phyloP scores from a whole-genome alignment of 2,888 invertebrate genomes.

The Cerastoderma edule region DNA sequence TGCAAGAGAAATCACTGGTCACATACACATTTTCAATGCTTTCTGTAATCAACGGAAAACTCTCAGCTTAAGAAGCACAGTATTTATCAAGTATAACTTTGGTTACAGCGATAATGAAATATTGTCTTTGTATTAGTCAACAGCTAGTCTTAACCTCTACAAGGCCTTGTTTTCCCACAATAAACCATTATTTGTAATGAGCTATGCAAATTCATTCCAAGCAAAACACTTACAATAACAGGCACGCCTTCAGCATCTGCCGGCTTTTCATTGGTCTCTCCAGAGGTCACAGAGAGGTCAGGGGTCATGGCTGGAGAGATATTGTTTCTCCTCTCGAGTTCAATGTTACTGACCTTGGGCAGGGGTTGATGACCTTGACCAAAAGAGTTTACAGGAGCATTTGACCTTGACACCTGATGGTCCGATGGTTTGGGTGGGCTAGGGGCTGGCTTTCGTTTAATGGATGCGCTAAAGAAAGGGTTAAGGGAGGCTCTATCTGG shows the following conservation, averaged over 20 bases:
- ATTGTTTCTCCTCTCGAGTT: background rate
- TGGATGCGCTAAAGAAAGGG: constrained; percentile 53
- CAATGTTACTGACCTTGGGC: constrained; percentile 14
- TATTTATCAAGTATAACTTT: too few species aligned
- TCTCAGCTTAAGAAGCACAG: too few species aligned
- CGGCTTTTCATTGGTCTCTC: constrained; percentile 57
- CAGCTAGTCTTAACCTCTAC: too few species aligned
- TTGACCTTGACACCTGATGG: constrained; percentile 4
- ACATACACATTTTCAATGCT: too few species aligned
- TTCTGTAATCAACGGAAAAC: too few species aligned
- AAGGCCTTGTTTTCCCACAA: too few species aligned
- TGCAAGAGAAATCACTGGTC: too few species aligned
- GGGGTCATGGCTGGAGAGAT: background rate
- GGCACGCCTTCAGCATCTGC: constrained; percentile 52
- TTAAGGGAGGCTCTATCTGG: constrained; percentile 43
- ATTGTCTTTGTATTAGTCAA: too few species aligned
- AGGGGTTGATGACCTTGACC: constrained; percentile 23
- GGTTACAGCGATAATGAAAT: too few species aligned
- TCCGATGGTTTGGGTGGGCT: constrained; percentile 35
- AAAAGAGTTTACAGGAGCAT: constrained; percentile 16
- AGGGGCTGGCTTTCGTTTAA: constrained; percentile 54
- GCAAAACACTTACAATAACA: constrained; percentile 61
- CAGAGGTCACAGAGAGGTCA: constrained; percentile 60
- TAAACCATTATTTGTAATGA: too few species aligned
- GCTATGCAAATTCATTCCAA: constrained; percentile 42